These are phyloP conservation scores for Cebus imitator DNA, from an alignment of 2,113 vertebrate species.

Conservation along the genomic window DNA sequence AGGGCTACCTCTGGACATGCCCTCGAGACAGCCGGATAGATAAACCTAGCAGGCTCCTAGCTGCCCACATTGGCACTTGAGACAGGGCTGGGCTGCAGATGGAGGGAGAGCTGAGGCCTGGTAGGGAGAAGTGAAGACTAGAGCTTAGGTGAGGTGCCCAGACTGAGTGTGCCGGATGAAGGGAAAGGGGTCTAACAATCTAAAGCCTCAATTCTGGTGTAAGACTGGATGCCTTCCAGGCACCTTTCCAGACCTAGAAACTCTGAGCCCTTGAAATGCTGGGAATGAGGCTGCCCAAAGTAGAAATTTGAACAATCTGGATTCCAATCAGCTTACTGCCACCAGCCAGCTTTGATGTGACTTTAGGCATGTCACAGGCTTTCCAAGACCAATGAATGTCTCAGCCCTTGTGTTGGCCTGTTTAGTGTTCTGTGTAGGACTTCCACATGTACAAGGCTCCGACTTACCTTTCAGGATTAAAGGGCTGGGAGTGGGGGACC, in stretches of 20 bases:
- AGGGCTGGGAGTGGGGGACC: neutral
- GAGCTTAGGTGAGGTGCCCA: neutral
- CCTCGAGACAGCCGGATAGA: fast-evolving
- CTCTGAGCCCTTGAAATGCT: neutral
- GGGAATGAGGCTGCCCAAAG: neutral
- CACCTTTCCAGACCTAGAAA: neutral
- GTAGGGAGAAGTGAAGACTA: neutral
- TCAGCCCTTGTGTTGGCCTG: neutral
- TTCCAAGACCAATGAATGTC: neutral
- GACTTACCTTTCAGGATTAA: neutral
- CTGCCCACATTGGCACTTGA: neutral
- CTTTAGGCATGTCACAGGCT: neutral
- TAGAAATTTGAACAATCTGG: neutral
- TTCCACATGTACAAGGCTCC: neutral
- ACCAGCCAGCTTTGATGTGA: neutral
- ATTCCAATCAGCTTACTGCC: neutral
- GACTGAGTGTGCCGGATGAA: neutral
- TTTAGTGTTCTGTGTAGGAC: neutral
- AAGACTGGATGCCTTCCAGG: neutral
- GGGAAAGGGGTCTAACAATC: neutral
- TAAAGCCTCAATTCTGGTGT: neutral
- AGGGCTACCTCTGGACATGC: neutral
- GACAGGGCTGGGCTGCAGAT: neutral
- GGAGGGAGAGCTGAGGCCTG: neutral
- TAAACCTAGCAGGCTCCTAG: neutral